Base-by-base conservation (phyloP, 1,140 invertebrate genomes). In the Drosophila ogumai region DNA sequence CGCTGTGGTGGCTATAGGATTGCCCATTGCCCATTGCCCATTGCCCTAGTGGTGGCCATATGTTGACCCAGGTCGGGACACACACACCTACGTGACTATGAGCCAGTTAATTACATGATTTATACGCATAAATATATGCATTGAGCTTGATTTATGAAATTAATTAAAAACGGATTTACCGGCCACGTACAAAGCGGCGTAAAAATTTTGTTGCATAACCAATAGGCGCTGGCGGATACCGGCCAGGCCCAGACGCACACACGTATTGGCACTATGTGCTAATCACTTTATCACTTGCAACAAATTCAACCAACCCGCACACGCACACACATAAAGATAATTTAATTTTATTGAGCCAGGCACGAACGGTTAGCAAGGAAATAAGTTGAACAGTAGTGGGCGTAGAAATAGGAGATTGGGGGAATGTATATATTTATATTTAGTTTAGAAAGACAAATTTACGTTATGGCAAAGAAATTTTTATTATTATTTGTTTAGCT, bases 71-170 rank as follows among this genome's bases (percentile, higher is more conserved):
- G 74, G 74, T 47, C 46, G 13, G 13, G 22, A 22, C 12, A 25
- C 15, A 15, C 28, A 32, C 6, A 32, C 44, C 19, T 31, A 54
- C 74, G 77, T 66, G 59, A 64, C 74, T 75, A 82, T 84, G 73
- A 68, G 54, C 68, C 80, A 84, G 85, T 90, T 90, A 90, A 90
- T 90, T 90, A 90, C 85, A 81, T 90, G 85, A 90, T 90, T 90
- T 90, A 88, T 88, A 63, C 66, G 58, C 81, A 84, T 88, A 86
- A 66, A 68, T 81, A 59, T 81, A 79, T 75, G 77, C 77, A 75
- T 64, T 81, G 74, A 63, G 64, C 74, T 79, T 90, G 85, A 90
- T 90, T 90, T 90, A 90, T 90, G 77, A 90, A 90, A 90, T 90
- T 81, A 85, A 90, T 90, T 90, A 75, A 78, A 84, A 81, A 46